Base-by-base conservation (phyloP, 64 coral and sea anemone genomes). In the Anthopleura sola region DNA sequence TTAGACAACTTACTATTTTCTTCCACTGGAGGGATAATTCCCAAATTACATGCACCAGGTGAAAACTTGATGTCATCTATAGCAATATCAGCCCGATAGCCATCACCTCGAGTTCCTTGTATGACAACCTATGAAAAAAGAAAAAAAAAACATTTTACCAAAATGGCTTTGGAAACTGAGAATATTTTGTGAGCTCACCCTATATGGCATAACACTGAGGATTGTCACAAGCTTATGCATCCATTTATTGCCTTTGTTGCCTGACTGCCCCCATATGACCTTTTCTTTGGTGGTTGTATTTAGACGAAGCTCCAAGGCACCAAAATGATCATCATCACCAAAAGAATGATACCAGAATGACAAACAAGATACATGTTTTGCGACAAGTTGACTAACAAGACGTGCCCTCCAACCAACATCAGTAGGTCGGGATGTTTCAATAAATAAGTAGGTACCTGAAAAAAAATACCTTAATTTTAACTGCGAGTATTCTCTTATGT, bases 321-420 rank as follows among this genome's bases (percentile, higher is more conserved):
- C 94, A 49, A 96, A 91, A 58, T 96, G 94, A 19, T 55, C 32
- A 34, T 68, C 26, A 37, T 82, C 79, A n/a, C 94, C 94, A 55
- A 37, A 92, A 9, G 94, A 36, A 76, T 96, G 94, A 57, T 89
- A 96, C 78, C 88, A 96, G 84, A 96, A 96, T 51, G 82, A 87
- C 26, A 96, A 82, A 49, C 94, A 96, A 8, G 94, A 78, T 33
- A 96, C 66, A 15, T 89, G 87, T 28, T 91, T 16, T 10, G 88
- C 94, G 40, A 96, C 79, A 2, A 89, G 88, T 50, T 71, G 78
- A 83, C 94, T 96, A 44, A 92, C 69, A 29, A 96, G 90, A 23
- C 77, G 84, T 19, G 94, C 94, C 37, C 24, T 83, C 90, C 90
- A 92, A 17, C 86, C 90, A 36, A 76, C 84, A 16, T 78, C 18